Base-by-base conservation (phyloP, 2,113 vertebrate species). In the Isichthys henryi region DNA sequence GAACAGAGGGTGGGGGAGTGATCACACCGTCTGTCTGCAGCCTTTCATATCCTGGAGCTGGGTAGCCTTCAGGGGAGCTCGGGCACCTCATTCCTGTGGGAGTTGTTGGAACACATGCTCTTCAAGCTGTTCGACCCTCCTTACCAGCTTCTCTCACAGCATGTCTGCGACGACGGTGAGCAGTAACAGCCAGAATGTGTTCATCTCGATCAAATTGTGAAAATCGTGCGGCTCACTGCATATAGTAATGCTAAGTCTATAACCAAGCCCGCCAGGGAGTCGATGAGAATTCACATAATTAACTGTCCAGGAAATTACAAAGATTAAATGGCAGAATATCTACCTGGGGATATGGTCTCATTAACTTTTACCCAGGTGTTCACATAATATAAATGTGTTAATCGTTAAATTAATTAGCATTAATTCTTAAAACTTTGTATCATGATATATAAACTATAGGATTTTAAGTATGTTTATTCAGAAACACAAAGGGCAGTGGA, bases 11-110 rank as follows among this genome's bases (percentile, higher is more conserved):
- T 85, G 86, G 83, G 89, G 74, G 90, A 66, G 66, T 94, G 92
- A 91, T 91, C 90, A 89, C 89, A 90, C 89, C 90, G 88, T 86
- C 90, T 85, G 48, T 89, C 91, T 90, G 90, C 90, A 92, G 90
- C 92, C 91, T 39, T 87, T 80, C 58, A 52, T 74, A n/a, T 87
- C 56, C 53, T 43, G 46, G 53, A 39, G 46, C 77, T 49, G 56
- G 11, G 89, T 92, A 90, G 82, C 92, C 92, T 91, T 87, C 13
- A 17, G 91, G 90, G 45, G 21, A 35, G 50, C 50, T 13, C 11
- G 80, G 70, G 70, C 88, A 58, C 80, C 56, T 23, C 31, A 35
- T 23, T 46, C 82, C 48, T 46, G 6, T 43, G 82, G 56, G 89
- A 86, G 13, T 70, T 15, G 13, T 9, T 15, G 82, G 52, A 56